Evolutionary conservation across 2,113 vertebrate species (phyloP), one percentile per base, ranked within the genome.

Genomic region (Lepus timidus): DNA sequence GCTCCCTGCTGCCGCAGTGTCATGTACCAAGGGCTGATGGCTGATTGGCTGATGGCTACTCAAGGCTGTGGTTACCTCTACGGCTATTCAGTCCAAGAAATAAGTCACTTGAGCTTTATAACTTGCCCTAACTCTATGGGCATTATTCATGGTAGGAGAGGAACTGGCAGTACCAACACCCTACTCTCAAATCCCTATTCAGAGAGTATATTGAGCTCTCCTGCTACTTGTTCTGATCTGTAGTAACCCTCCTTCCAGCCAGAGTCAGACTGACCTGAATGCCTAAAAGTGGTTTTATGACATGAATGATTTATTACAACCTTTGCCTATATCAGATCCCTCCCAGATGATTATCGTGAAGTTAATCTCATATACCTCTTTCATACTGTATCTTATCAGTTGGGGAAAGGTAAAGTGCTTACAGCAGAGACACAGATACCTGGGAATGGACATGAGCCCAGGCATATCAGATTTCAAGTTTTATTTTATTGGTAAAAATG

Each of bases 391-490:
- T 65, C 88, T 93, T 91, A 65, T 80, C 58, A 89, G 19, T 10
- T 62, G 70, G 25, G 58, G 27, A 94, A 93, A 83, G 65, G 27
- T 52, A 29, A 91, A 90, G 86, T 73, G 33, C 74, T 92, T 93
- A 20, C 39, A 80, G 29, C 6, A 83, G 23, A 88, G 22, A 65
- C 68, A 70, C 3, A 62, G 44, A 3, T 11, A 13, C 61, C 39
- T 86, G 52, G 27, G 75, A 22, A 33, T 94, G n/a, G 27, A 44
- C 51, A 31, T 64, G 70, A 76, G 23, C 51, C 79, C 44, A 83
- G 44, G 20, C 20, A 27, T 62, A 33, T 79, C 33, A 90, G 75
- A 86, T 68, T 79, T 89, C n/a, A 92, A 79, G n/a, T 33, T 62
- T 23, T 68, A 58, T 58, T 58, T 58, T 44, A 44, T 44, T 44